Evolutionary conservation across 2,888 invertebrate genomes (phyloP), one percentile per base, ranked within the genome.

Genomic region (Eilema griseolum): DNA sequence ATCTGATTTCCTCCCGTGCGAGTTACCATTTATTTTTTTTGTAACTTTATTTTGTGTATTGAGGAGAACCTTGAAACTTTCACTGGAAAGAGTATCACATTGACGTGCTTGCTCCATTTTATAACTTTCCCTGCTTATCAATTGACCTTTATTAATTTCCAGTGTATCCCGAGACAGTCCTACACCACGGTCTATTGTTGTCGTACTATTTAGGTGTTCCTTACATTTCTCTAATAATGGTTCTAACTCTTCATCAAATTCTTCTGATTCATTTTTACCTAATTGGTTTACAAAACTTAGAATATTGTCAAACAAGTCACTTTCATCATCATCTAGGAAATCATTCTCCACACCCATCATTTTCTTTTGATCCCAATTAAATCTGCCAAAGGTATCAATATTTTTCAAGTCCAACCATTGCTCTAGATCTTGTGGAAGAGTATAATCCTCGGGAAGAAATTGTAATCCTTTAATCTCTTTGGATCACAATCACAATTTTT

Each of bases 401-500:
- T 95, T 93, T 64, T 94, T 88, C 31, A 96, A 82, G 75, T 94
- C 90, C 20, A 96, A 81, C 96, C 96, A 96, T 60, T 85, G 72
- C 70, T 88, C 88, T 59, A 96, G 87, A 85, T 96, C 86, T 63
- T 73, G 59, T 57, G 96, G 96, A 46, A 96, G 86, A 66, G 79
- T 74, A 83, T 94, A 95, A 61, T 88, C 81, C 7, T 84, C 66
- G 12, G 96, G 95, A 69, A 96, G 86, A 90, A 96, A 96, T 41
- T 85, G 68, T 24, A 94, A 68, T 10, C 96, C 96, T 76, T 95
- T 91, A 2, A 80, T 66, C 81, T 93, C 86, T 28, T 87, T 84
- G 74, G 95, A n/a, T n/a, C n/a, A n/a, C n/a, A n/a, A n/a, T n/a
- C n/a, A n/a, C n/a, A n/a, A n/a, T n/a, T n/a, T n/a, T n/a, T n/a